Evolutionary conservation across 2,888 invertebrate genomes (phyloP).

Genomic region (Orchesella flavescens): DNA sequence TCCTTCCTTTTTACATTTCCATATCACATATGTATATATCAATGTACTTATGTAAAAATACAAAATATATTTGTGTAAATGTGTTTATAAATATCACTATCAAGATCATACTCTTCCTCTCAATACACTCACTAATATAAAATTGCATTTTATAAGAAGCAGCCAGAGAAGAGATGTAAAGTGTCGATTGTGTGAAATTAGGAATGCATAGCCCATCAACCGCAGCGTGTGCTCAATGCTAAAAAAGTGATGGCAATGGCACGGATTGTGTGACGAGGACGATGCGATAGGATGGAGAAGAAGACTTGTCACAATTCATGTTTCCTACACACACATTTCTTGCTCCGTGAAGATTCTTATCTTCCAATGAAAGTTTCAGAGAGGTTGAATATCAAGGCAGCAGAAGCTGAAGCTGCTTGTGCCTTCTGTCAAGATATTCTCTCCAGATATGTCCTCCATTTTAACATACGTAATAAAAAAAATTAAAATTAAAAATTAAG

Average conservation of each 20-base stretch:
- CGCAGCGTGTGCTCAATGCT: conserved; percentile 1
- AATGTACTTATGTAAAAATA: conserved; percentile 4
- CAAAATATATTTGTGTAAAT: neutral
- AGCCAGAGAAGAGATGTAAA: too few species aligned
- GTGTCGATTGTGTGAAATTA: too few species aligned
- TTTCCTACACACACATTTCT: neutral
- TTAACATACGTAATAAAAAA: too few species aligned
- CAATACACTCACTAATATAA: too few species aligned
- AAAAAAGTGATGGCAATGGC: neutral
- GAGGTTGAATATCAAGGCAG: neutral
- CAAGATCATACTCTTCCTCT: neutral
- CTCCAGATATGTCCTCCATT: neutral
- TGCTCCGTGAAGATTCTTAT: neutral
- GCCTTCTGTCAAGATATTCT: conserved; percentile 27
- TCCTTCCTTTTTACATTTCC: too few species aligned
- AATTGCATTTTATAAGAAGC: too few species aligned
- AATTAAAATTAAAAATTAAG: too few species aligned
- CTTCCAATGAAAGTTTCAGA: too few species aligned
- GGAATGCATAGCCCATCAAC: neutral
- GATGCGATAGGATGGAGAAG: neutral
- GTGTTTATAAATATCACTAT: neutral
- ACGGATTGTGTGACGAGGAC: conserved; percentile 30
- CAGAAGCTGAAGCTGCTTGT: neutral
- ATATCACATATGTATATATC: neutral
- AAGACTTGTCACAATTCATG: conserved; percentile 8